Conservation (phyloP, 2,888 invertebrate species). For the Ecdyonurus torrentis region DNA sequence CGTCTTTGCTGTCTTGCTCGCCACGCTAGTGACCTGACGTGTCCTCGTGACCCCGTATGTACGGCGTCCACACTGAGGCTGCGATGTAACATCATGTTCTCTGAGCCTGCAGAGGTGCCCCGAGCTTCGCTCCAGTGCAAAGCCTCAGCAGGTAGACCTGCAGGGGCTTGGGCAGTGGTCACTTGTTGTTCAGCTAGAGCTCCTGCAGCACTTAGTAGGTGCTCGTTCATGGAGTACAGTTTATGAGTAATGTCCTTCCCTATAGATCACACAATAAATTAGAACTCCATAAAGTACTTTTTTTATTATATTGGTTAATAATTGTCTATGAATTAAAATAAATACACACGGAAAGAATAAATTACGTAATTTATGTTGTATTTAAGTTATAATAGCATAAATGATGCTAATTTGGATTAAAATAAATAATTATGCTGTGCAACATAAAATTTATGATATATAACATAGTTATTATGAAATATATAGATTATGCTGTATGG, state of each 20-base stretch:
- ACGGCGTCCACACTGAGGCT: slow-evolving; percentile 64
- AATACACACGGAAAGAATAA: too few species aligned
- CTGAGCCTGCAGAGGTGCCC: slow-evolving; percentile 25
- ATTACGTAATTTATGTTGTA: too few species aligned
- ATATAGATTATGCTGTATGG: too few species aligned
- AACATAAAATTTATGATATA: too few species aligned
- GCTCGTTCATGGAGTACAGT: slow-evolving; percentile 65
- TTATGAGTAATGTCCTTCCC: slow-evolving; percentile 75
- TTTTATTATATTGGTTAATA: too few species aligned
- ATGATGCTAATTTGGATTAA: too few species aligned
- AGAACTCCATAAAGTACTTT: too few species aligned
- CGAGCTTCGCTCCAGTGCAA: slow-evolving; percentile 28
- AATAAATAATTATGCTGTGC: too few species aligned
- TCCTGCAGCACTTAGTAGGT: slow-evolving; percentile 25
- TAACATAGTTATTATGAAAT: too few species aligned
- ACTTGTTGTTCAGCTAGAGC: slow-evolving; percentile 7
- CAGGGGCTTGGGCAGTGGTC: slow-evolving; percentile 16
- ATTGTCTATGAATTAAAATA: not conserved
- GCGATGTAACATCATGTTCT: slow-evolving; percentile 22
- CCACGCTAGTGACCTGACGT: slow-evolving; percentile 50
- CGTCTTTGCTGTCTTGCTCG: slow-evolving; percentile 29
- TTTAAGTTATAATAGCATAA: too few species aligned
- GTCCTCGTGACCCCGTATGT: slow-evolving; percentile 56
- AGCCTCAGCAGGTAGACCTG: slow-evolving; percentile 22
- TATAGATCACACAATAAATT: slow-evolving; percentile 16